These are phyloP conservation scores for Xerus rutilus DNA, from an alignment of 2,797 vertebrate genomes.

Conservation along the genomic window DNA sequence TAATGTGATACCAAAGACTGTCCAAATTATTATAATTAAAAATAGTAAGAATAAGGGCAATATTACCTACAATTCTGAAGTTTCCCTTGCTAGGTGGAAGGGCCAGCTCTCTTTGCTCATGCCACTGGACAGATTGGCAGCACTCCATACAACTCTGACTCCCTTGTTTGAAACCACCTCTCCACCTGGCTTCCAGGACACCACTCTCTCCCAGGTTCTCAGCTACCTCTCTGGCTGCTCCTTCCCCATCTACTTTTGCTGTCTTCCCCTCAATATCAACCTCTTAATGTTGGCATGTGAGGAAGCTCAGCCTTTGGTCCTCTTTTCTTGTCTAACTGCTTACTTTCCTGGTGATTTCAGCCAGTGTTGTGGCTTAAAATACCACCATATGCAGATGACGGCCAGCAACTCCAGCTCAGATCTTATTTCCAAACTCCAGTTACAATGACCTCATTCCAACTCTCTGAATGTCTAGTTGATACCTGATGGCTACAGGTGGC, in stretches of 20 bases:
- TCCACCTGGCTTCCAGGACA: not conserved
- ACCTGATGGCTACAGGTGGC: not conserved
- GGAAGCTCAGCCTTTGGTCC: not conserved
- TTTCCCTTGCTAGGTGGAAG: not conserved
- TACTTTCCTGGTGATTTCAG: not conserved
- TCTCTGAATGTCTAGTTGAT: not conserved
- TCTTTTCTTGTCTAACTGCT: not conserved
- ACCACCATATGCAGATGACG: no score
- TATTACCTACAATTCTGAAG: not conserved
- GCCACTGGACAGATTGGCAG: not conserved
- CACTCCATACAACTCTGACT: not conserved
- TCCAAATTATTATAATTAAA: not conserved
- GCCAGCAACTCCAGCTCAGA: not conserved
- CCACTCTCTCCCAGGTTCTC: not conserved
- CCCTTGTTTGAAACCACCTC: not conserved
- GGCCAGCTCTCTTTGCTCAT: not conserved
- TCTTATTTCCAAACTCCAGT: not conserved
- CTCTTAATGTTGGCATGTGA: not conserved
- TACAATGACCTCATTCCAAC: not conserved
- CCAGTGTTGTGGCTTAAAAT: not conserved
- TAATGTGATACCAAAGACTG: not conserved
- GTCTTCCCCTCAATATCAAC: not conserved
- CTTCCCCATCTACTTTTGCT: not conserved
- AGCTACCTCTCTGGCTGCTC: not conserved
- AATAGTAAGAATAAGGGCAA: not conserved